These are phyloP conservation scores for Polia nebulosa DNA, from an alignment of 2,888 invertebrate genomes.

Conservation along the genomic window DNA sequence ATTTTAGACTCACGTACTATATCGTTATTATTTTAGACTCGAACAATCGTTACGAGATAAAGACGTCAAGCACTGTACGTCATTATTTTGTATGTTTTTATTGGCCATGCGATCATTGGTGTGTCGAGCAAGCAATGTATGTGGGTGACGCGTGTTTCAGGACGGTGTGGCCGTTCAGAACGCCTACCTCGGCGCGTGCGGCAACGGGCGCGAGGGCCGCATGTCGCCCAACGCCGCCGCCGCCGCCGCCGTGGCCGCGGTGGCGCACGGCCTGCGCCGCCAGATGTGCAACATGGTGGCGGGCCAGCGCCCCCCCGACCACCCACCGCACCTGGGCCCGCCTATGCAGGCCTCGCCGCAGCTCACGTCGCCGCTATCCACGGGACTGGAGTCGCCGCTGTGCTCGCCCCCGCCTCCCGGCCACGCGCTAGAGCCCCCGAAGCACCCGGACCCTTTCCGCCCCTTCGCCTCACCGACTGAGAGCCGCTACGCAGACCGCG, in stretches of 20 bases:
- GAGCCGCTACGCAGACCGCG: conserved; percentile 93
- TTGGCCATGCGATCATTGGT: conserved; percentile 31
- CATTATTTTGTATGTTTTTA: conserved; percentile 1
- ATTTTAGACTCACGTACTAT: conserved; percentile 15
- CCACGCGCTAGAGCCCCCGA: conserved; percentile 92
- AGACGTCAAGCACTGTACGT: conserved; percentile 7
- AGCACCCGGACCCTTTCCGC: conserved; percentile 89
- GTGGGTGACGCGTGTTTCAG: conserved; percentile 87
- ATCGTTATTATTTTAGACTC: conserved; percentile 19
- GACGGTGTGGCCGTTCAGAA: conserved; percentile 91
- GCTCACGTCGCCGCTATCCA: conserved; percentile 90
- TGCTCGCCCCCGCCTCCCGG: conserved; percentile 92
- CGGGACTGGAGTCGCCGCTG: conserved; percentile 92
- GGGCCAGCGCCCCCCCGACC: conserved; percentile 85
- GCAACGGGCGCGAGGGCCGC: conserved; percentile 90
- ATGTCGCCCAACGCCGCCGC: conserved; percentile 93
- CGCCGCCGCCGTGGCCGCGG: conserved; percentile 96
- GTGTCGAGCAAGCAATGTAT: conserved; percentile 61
- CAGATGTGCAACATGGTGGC: conserved; percentile 96
- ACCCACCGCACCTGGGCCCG: conserved; percentile 88
- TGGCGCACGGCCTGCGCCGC: conserved; percentile 96
- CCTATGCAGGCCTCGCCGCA: conserved; percentile 86
- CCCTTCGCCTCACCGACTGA: conserved; percentile 91
- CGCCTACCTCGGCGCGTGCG: conserved; percentile 89
- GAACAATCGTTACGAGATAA: conserved; percentile 14